A percentile compares a stretch with the other conserved stretches of the same genome.
Conservation (phyloP, 2,888 invertebrate species). For the Drosophila rubida region DNA sequence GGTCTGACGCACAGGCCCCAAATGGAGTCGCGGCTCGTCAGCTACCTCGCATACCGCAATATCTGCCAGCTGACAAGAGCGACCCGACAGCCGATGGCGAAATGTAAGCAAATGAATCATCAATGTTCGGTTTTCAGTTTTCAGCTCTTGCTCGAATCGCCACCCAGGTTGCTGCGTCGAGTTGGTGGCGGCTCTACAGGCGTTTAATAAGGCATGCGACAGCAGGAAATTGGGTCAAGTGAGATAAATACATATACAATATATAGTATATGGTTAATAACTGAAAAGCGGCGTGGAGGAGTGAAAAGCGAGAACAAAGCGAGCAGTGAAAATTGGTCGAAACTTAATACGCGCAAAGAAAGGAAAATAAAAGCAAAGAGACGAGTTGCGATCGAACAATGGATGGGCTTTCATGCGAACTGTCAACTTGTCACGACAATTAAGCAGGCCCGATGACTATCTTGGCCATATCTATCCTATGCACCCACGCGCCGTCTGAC, state of each 20-base stretch:
- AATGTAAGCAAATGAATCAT: constrained; percentile 73
- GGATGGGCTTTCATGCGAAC: constrained; percentile 77
- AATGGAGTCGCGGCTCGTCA: constrained; percentile 13
- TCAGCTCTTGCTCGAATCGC: constrained; percentile 35
- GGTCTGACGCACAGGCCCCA: constrained; percentile 64
- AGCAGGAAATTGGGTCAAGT: constrained; percentile 68
- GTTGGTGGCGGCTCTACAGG: constrained; percentile 40
- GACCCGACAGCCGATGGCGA: constrained; percentile 46
- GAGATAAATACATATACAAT: constrained; percentile 66
- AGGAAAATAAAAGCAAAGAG: constrained; percentile 10
- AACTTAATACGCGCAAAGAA: constrained; percentile 53
- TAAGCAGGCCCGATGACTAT: constrained; percentile 73
- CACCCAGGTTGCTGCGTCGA: constrained; percentile 68
- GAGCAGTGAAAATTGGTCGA: constrained; percentile 52
- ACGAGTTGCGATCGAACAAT: constrained; percentile 59
- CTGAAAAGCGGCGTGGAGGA: constrained; percentile 26
- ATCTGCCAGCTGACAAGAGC: constrained; percentile 12
- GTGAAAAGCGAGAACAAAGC: constrained; percentile 46
- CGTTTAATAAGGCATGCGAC: constrained; percentile 74
- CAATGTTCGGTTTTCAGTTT: constrained; percentile 27
- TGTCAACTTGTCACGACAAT: constrained; percentile 80
- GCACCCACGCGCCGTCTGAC: constrained; percentile 62
- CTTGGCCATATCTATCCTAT: constrained; percentile 66
- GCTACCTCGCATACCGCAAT: constrained; percentile 29
- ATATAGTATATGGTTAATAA: constrained; percentile 9